Conservation (phyloP, 2,797 vertebrate genomes). For the Alexandromys oeconomus region DNA sequence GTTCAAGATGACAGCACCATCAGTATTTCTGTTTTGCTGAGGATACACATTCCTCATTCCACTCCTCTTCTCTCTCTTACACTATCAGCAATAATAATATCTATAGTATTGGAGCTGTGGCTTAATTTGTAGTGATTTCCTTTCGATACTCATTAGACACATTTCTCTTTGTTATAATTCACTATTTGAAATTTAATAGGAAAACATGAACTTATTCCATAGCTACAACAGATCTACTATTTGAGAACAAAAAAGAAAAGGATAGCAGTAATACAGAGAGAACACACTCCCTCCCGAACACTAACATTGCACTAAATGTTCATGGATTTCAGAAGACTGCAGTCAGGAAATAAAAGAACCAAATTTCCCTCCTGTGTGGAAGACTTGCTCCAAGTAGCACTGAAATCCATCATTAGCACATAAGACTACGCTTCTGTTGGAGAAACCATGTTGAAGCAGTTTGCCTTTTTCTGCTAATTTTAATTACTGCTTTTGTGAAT, state of each 20-base stretch:
- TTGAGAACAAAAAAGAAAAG: constrained; percentile 1
- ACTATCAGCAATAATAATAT: background rate
- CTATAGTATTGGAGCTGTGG: background rate
- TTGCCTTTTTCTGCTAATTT: constrained; percentile 73
- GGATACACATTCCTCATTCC: background rate
- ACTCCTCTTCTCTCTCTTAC: background rate
- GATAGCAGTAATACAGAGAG: background rate
- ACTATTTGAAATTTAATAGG: constrained; percentile 18
- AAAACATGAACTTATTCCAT: background rate
- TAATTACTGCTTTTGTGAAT: constrained; percentile 78
- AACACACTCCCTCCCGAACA: background rate
- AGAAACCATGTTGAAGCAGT: background rate
- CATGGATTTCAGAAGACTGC: background rate
- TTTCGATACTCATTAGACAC: background rate
- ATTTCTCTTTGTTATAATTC: background rate
- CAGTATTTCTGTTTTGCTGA: background rate
- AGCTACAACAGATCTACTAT: background rate
- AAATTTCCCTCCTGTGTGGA: background rate
- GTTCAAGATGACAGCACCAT: background rate
- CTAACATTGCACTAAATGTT: background rate
- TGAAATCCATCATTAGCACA: constrained; percentile 46
- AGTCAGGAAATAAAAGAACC: background rate
- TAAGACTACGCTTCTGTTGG: constrained; percentile 37
- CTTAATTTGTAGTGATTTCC: background rate
- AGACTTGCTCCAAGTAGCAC: constrained; percentile 12